These are phyloP conservation scores for Tetramorium simillimum DNA, from an alignment of 1,140 invertebrate species.

Conservation along the genomic window DNA sequence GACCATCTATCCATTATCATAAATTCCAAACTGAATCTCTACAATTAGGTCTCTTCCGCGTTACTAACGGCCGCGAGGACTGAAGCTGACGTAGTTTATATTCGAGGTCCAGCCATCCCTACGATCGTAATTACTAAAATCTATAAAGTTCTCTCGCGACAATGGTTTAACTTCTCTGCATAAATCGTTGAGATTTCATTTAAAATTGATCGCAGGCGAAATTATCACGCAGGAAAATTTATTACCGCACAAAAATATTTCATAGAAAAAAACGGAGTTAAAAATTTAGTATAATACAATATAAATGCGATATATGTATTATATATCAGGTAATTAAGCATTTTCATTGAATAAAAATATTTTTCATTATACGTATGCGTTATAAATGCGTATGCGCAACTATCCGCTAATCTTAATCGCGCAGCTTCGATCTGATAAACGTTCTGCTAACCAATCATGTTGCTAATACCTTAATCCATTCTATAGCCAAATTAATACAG, in stretches of 20 bases:
- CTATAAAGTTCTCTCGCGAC: conserved; percentile 43
- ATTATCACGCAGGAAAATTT: background rate
- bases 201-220: conserved; percentile 19
- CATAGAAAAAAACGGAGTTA: background rate
- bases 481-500: background rate
- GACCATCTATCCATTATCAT: conserved; percentile 14
- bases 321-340: background rate
- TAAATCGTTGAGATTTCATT: conserved; percentile 16
- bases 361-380: background rate
- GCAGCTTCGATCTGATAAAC: background rate
- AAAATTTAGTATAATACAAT: background rate
- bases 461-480: conserved; percentile 18
- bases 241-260: background rate
- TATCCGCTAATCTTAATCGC: background rate
- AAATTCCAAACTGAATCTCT: conserved; percentile 42
- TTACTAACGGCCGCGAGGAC: conserved; percentile 33
- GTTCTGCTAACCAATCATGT: background rate
- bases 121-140: conserved; percentile 48
- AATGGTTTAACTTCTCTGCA: conserved; percentile 46
- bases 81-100: conserved; percentile 47
- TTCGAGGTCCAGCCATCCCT: conserved; percentile 20
- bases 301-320: background rate
- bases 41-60: conserved; percentile 40
- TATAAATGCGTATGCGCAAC: background rate
- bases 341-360: background rate